A percentile compares a stretch with the other conserved stretches of the same genome.
Evolutionary conservation across 2,113 vertebrate species (phyloP).

Genomic region (Spilogale gracilis): DNA sequence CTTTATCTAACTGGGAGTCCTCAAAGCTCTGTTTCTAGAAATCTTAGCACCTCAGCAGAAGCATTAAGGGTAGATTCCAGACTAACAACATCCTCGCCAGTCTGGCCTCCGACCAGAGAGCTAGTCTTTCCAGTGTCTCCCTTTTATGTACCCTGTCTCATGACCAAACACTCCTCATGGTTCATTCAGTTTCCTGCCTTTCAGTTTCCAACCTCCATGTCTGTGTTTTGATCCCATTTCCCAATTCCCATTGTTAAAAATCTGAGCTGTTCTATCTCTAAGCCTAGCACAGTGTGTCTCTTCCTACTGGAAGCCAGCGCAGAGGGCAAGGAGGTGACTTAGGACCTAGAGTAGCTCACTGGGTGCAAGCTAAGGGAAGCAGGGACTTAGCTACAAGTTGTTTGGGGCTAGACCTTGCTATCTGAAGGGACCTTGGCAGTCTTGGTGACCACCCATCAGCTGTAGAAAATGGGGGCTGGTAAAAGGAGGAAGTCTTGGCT

Average conservation of each 20-base stretch:
- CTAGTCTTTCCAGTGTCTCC: neutral
- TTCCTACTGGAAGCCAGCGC: neutral
- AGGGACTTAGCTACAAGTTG: neutral
- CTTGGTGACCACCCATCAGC: neutral
- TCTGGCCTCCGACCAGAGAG: neutral
- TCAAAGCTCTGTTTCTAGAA: constrained; percentile 43
- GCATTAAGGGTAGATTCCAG: neutral
- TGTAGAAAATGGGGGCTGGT: neutral
- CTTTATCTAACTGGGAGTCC: neutral
- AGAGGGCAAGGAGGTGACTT: neutral
- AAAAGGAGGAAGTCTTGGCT: neutral
- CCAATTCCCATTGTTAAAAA: neutral
- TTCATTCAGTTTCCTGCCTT: neutral
- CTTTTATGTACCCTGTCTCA: neutral
- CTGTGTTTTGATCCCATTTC: neutral
- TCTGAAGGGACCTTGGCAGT: neutral
- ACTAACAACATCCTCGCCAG: neutral
- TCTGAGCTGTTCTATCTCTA: neutral
- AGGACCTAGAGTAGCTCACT: neutral
- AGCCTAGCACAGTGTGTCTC: neutral
- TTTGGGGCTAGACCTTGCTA: neutral
- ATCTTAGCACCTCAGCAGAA: neutral
- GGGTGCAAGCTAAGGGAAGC: neutral
- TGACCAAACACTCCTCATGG: neutral
- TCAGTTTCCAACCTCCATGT: neutral